Conservation (phyloP, 1,140 invertebrate species). For the Drosophila eugracilis region DNA sequence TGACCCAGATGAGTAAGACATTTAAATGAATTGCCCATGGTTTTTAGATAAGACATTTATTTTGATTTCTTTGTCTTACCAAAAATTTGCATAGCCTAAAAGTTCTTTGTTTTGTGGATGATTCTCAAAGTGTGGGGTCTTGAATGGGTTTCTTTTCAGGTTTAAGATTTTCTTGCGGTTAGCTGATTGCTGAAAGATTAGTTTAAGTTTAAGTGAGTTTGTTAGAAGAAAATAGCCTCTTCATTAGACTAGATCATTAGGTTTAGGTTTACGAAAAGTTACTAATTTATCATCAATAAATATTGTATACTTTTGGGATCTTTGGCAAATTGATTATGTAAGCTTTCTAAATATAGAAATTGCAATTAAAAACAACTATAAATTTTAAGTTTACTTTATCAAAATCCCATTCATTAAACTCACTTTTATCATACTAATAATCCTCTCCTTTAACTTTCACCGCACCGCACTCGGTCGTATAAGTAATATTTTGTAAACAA, state of each 20-base stretch:
- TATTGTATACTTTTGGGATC: slow-evolving; percentile 46
- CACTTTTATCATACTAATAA: neutral
- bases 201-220: no score
- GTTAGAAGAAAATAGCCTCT: no score
- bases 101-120: slow-evolving; percentile 1
- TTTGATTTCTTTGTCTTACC: slow-evolving; percentile 2
- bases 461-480: slow-evolving; percentile 2
- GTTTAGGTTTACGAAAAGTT: neutral
- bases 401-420: neutral
- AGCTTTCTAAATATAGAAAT: slow-evolving; percentile 1
- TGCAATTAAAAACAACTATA: neutral
- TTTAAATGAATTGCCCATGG: neutral
- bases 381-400: neutral
- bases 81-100: slow-evolving; percentile 43
- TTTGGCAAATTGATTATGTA: slow-evolving; percentile 1
- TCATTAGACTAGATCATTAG: no score
- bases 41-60: slow-evolving; percentile 3
- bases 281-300: neutral
- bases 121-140: slow-evolving; percentile 34
- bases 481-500: neutral
- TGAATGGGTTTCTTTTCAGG: neutral
- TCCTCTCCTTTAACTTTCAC: neutral
- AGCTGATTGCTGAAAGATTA: no score
- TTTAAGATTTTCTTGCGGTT: neutral
- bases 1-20: slow-evolving; percentile 57